Percentiles rank a stretch among this genome's conserved stretches.
These are phyloP conservation scores for Drosophila biarmipes DNA, from an alignment of 1,140 invertebrate species.

Conservation along the genomic window DNA sequence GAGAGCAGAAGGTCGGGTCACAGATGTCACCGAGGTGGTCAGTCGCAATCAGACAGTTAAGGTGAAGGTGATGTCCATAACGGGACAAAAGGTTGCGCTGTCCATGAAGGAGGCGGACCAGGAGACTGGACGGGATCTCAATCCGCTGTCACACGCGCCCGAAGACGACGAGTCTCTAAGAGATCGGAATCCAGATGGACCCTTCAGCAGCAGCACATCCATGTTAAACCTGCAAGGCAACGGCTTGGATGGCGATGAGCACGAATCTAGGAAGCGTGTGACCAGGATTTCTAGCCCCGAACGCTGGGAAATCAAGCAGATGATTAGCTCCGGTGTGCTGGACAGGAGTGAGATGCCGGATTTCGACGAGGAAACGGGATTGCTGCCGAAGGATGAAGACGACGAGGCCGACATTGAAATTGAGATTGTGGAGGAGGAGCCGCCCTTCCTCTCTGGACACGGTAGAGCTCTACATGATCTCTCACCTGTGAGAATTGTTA, in stretches of 20 bases:
- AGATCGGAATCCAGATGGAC: slow-evolving; percentile 94
- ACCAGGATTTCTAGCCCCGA: slow-evolving; percentile 98
- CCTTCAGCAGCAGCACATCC: slow-evolving; percentile 86
- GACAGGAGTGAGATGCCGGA: slow-evolving; percentile 95
- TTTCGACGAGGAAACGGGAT: slow-evolving; percentile 95
- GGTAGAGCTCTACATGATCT: slow-evolving; percentile 95
- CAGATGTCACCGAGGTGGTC: slow-evolving; percentile 97
- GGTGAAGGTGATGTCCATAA: slow-evolving; percentile 95
- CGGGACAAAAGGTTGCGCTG: slow-evolving; percentile 97
- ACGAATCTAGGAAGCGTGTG: slow-evolving; percentile 91
- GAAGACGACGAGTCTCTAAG: slow-evolving; percentile 87
- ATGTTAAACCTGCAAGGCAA: slow-evolving; percentile 88
- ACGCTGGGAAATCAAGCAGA: slow-evolving; percentile 95
- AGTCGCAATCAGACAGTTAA: slow-evolving; percentile 95
- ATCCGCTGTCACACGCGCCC: slow-evolving; percentile 90
- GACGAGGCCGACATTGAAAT: slow-evolving; percentile 99
- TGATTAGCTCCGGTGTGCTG: slow-evolving; percentile 93
- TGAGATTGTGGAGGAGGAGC: slow-evolving; percentile 99
- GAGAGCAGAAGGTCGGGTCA: slow-evolving; percentile 95
- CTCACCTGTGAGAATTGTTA: slow-evolving; percentile 98
- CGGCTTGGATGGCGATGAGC: slow-evolving; percentile 91
- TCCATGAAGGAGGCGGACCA: slow-evolving; percentile 99
- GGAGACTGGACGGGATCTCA: slow-evolving; percentile 96
- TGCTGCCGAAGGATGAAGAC: slow-evolving; percentile 93
- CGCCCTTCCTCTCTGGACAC: slow-evolving; percentile 97